Evolutionary conservation across 2,797 vertebrate species (phyloP).

Genomic region (Pipistrellus kuhlii): DNA sequence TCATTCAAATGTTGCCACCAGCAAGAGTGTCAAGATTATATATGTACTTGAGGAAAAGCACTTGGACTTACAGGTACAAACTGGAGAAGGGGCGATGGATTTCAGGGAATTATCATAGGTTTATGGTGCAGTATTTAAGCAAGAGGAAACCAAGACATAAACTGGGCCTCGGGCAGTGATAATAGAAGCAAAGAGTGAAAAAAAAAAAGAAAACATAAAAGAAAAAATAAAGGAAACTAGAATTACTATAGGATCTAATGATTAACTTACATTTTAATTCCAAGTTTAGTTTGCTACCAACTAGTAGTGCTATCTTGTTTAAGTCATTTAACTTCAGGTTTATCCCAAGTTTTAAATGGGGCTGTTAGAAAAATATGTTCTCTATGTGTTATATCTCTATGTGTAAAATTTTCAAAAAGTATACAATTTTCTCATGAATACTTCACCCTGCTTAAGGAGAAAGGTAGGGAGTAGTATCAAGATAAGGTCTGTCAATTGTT

Average conservation of each 20-base stretch:
- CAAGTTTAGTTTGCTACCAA: neutral
- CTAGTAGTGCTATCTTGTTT: neutral
- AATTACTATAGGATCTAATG: neutral
- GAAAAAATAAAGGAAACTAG: neutral
- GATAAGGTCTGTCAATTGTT: neutral
- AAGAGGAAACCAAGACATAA: neutral
- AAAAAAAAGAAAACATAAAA: no score
- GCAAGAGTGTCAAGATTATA: neutral
- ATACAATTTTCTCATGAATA: neutral
- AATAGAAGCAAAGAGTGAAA: neutral
- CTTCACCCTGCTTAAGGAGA: neutral
- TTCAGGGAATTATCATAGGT: neutral
- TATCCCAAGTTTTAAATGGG: neutral
- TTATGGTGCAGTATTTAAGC: neutral
- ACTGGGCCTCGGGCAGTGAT: no score
- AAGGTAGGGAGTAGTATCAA: neutral
- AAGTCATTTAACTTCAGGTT: neutral
- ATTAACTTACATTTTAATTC: neutral
- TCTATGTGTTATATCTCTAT: neutral
- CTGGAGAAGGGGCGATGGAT: rapidly evolving
- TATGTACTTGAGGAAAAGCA: neutral
- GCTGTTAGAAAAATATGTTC: neutral
- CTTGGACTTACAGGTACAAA: neutral
- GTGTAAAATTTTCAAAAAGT: neutral
- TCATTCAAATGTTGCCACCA: neutral